phyloP scores from a whole-genome alignment of 2,797 vertebrate species.

The Choloepus didactylus region DNA sequence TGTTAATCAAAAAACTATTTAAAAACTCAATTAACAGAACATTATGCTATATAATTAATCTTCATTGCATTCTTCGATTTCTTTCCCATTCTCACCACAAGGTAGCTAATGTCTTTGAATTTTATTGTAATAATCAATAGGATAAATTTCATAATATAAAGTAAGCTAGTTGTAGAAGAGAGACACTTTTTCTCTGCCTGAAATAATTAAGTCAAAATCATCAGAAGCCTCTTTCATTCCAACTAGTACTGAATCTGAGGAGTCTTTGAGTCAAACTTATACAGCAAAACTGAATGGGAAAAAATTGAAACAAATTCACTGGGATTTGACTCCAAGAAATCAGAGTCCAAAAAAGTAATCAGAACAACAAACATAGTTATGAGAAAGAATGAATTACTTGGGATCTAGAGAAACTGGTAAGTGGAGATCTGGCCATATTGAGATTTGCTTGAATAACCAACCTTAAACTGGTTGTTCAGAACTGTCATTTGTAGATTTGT shows the following conservation, averaged over 20 bases:
- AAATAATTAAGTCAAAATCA: constrained; percentile 88
- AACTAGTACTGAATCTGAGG: constrained; percentile 61
- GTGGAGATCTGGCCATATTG: not conserved
- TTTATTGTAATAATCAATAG: constrained; percentile 89
- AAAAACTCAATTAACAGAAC: constrained; percentile 91
- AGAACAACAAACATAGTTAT: not conserved
- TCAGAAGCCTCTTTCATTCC: constrained; percentile 82
- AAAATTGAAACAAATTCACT: constrained; percentile 73
- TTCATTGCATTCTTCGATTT: constrained; percentile 88
- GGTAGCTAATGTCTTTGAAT: constrained; percentile 86
- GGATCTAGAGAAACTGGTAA: constrained; percentile 21
- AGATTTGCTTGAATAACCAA: not conserved
- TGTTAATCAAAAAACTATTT: constrained; percentile 91
- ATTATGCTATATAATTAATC: constrained; percentile 91
- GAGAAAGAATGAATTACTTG: constrained; percentile 41
- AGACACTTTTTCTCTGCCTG: constrained; percentile 79
- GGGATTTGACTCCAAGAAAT: constrained; percentile 43
- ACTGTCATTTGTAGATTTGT: not conserved
- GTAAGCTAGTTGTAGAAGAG: constrained; percentile 85
- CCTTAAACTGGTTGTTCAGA: not conserved
- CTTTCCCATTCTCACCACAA: constrained; percentile 72
- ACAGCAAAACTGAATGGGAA: constrained; percentile 65
- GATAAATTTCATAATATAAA: constrained; percentile 86
- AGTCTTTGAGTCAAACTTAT: constrained; percentile 72
- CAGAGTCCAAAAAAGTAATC: not conserved